Base-by-base conservation (phyloP, 1,140 invertebrate species). In the Phocides pigmalion region DNA sequence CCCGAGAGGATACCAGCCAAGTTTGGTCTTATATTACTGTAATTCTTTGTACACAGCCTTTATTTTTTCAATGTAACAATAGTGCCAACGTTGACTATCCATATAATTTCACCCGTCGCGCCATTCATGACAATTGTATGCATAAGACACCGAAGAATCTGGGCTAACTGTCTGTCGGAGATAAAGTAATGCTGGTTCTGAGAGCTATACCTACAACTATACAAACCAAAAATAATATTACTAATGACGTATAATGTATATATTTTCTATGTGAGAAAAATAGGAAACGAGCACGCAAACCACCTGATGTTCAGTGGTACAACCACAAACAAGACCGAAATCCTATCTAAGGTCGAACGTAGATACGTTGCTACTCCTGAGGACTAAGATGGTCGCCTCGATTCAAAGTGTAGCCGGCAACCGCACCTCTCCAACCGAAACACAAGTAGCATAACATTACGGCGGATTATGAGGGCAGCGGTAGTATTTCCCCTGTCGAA, bases 141-240 rank as follows among this genome's bases (percentile, higher is more conserved):
- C 12, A 37, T 25, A 51, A 51, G 49, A 20, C 20, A 47, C 20
- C 49, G 35, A 51, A 51, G 49, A 37, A 51, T 51, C 28, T 51
- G 28, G 28, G 28, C 25, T 51, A 25, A 37, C 49, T 51, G 49
- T 37, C 49, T 35, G 16, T 12, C 19, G 15, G 28, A 35, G 49
- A 51, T 51, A 51, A 51, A 16, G 28, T 35, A 35, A 51, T 16
- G 15, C 49, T 51, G 14, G 20, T 28, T 51, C 49, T 37, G 28
- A 1, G 6, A 51, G 25, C 49, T 35, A 20, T 20, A 22, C 19
- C 6, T 20, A 46, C 32, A 35, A n/a, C 9, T 20, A n/a, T n/a
- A n/a, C n/a, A n/a, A n/a, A n/a, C 41, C 9, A 44, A 20, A 17
- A 46, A 17, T 46, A 46, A 46, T 20, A 17, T 35, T 8, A 1